Evolutionary conservation across 2,113 vertebrate species (phyloP).

Genomic region (Gnathonemus echidnorhynchus): DNA sequence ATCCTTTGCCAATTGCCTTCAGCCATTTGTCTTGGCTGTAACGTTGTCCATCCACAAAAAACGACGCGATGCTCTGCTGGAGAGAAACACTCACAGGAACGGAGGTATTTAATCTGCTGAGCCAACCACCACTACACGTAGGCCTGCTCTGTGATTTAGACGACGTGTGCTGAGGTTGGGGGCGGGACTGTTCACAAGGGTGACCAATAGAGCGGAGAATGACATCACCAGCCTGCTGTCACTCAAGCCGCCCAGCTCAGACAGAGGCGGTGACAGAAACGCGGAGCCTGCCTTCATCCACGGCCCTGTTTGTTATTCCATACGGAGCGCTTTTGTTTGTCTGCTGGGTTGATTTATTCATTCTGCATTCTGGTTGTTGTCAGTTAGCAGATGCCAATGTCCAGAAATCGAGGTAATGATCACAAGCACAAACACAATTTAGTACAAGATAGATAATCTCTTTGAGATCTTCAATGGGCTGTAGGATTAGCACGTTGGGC

Average conservation of each 20-base stretch:
- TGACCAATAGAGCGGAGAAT: background rate
- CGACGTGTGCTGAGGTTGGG: background rate
- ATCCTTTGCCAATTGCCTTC: background rate
- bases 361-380: background rate
- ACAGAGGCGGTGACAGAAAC: background rate
- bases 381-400: background rate
- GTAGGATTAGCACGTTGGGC: background rate
- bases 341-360: background rate
- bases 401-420: background rate
- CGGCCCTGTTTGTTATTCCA: background rate
- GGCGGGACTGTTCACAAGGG: background rate
- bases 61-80: background rate
- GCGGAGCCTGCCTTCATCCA: background rate
- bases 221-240: background rate
- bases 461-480: background rate
- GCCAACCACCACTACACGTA: background rate
- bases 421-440: background rate
- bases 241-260: background rate
- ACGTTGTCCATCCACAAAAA: background rate
- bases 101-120: background rate
- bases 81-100: background rate
- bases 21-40: background rate
- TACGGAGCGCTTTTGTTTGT: background rate
- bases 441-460: background rate
- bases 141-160: background rate